Evolutionary conservation across 2,888 invertebrate genomes (phyloP).

Genomic region (Cosmopolites sordidus): DNA sequence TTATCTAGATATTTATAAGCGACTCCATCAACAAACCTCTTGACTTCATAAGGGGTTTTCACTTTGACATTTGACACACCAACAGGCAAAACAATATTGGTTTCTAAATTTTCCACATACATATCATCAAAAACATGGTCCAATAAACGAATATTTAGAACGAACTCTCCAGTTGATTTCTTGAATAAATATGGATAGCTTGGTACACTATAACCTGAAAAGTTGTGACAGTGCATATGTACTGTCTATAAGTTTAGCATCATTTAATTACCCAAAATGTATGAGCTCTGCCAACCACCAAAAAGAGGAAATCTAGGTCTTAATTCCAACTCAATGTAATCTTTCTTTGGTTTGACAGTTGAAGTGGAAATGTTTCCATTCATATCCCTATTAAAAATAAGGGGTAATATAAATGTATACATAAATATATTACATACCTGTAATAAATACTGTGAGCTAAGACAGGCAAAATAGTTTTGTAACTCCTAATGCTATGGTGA

Average conservation of each 20-base stretch:
- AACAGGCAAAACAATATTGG: slow-evolving; percentile 92
- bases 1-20: slow-evolving; percentile 95
- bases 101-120: slow-evolving; percentile 82
- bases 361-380: slow-evolving; percentile 99
- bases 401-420: not conserved
- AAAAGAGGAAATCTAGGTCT: slow-evolving; percentile 95
- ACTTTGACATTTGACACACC: slow-evolving; percentile 80
- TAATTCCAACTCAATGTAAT: slow-evolving; percentile 93
- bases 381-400: slow-evolving; percentile 65
- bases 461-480: slow-evolving; percentile 80
- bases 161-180: slow-evolving; percentile 66
- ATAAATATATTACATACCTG: slow-evolving; percentile 63
- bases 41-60: slow-evolving; percentile 75
- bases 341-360: slow-evolving; percentile 79
- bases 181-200: slow-evolving; percentile 93
- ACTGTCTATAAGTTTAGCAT: too few species aligned
- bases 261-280: slow-evolving; percentile 58
- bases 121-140: slow-evolving; percentile 98
- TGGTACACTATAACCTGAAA: slow-evolving; percentile 82
- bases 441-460: slow-evolving; percentile 96
- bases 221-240: too few species aligned
- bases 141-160: slow-evolving; percentile 88
- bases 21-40: slow-evolving; percentile 67
- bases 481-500: slow-evolving; percentile 85
- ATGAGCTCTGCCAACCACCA: slow-evolving; percentile 98